Evolutionary conservation across 2,888 invertebrate genomes (phyloP), one percentile per base, ranked within the genome.

Genomic region (Craniophora ligustri): DNA sequence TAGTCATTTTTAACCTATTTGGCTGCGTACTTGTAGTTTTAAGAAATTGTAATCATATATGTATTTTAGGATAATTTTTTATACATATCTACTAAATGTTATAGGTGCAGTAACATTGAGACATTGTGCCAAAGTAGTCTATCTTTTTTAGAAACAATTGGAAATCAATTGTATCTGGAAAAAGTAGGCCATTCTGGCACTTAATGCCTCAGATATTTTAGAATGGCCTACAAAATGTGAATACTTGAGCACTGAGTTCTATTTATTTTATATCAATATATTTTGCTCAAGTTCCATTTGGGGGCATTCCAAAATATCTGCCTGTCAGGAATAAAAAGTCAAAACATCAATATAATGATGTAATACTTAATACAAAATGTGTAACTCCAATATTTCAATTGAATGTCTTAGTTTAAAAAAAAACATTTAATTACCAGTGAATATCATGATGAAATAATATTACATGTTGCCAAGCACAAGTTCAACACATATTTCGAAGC

Each of bases 11-110:
- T 15, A 65, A 61, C 54, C 53, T 26, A 36, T 61, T 65, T 65
- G 69, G 59, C 68, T 68, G 67, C 47, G 39, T 70, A 44, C 56
- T 60, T 65, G 50, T 55, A 62, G 62, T 44, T 64, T 30, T 64
- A 59, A 72, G 54, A 38, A 61, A 64, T 49, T 59, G 49, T 69
- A 67, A 48, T 50, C 61, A n/a, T 75, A 68, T 51, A 42, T 66
- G 31, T 72, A 72, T 18, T 26, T 57, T 71, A 39, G 54, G 10
- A 35, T 54, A 66, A 53, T 30, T 36, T 70, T 59, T 58, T 63
- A n/a, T 46, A 71, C 67, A 72, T 72, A 72, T 72, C 72, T 48
- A 31, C 3, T 61, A 58, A 53, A 46, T 41, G 18, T 41, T 49
- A 51, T 21, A 32, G 38, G 35, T 40, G 31, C 47, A 60, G 34